These are phyloP conservation scores for Macquaria ambigua DNA, from an alignment of 2,113 vertebrate species.

Conservation along the genomic window DNA sequence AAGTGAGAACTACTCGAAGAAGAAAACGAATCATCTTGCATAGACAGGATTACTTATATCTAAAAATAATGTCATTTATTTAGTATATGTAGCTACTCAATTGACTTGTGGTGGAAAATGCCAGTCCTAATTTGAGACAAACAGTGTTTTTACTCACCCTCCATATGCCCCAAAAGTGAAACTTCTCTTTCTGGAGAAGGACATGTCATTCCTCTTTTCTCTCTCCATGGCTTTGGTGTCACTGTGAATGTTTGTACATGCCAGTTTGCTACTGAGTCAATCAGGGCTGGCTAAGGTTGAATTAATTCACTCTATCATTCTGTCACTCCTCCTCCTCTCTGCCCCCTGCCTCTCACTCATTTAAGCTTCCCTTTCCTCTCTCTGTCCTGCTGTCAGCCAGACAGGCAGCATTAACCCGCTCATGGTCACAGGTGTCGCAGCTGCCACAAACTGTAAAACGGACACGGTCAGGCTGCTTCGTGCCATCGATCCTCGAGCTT, in stretches of 20 bases:
- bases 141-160: constrained; percentile 82
- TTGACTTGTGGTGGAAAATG: constrained; percentile 1
- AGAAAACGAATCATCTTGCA: constrained; percentile 14
- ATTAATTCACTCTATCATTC: constrained; percentile 83
- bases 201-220: constrained; percentile 77
- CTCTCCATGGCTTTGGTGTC: constrained; percentile 71
- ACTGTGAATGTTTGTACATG: constrained; percentile 63
- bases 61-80: background rate
- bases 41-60: background rate
- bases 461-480: constrained; percentile 12
- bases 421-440: constrained; percentile 58
- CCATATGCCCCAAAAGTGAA: constrained; percentile 86
- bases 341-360: constrained; percentile 84
- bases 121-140: constrained; percentile 18
- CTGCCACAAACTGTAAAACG: background rate
- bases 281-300: constrained; percentile 81
- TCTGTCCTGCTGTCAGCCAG: constrained; percentile 80
- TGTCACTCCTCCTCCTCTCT: constrained; percentile 81
- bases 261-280: constrained; percentile 82
- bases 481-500: constrained; percentile 17
- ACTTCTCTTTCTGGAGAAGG: constrained; percentile 87
- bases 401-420: constrained; percentile 80
- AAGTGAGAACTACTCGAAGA: constrained; percentile 48
- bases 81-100: background rate
- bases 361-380: constrained; percentile 84